These are phyloP conservation scores for Semaprochilodus insignis DNA, from an alignment of 2,797 vertebrate species.

Conservation along the genomic window DNA sequence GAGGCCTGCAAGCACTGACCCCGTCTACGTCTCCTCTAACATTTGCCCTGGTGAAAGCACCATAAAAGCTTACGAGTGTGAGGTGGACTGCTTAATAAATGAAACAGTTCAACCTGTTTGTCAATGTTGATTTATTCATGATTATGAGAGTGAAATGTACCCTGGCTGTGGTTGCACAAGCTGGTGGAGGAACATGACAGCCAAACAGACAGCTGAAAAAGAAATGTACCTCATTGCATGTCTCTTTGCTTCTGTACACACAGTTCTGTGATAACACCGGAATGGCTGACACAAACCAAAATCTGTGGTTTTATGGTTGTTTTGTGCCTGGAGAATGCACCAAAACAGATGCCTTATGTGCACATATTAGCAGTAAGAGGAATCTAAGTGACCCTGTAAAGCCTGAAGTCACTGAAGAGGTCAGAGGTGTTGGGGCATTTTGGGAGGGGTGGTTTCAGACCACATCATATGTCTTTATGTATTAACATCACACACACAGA, in stretches of 20 bases:
- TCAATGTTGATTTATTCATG: constrained; percentile 78
- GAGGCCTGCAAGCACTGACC: not conserved
- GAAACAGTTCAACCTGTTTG: constrained; percentile 76
- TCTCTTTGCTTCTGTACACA: not conserved
- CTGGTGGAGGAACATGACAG: constrained; percentile 67
- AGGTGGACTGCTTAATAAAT: constrained; percentile 69
- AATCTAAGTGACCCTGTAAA: not conserved
- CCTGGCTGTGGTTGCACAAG: constrained; percentile 62
- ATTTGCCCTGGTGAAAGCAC: not conserved
- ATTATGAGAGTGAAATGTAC: constrained; percentile 65
- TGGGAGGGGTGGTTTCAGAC: too few relatives aligned
- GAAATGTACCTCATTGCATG: constrained; percentile 59
- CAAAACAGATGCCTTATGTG: not conserved
- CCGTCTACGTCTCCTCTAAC: not conserved
- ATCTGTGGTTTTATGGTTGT: not conserved
- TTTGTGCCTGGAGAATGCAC: not conserved
- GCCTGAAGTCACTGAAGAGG: too few relatives aligned
- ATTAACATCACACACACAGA: too few relatives aligned
- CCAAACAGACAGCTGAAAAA: constrained; percentile 71
- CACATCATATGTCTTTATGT: too few relatives aligned
- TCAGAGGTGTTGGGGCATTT: too few relatives aligned
- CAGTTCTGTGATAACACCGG: not conserved
- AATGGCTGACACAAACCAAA: not conserved
- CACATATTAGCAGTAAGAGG: too few relatives aligned
- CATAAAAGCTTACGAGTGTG: constrained; percentile 9